These are phyloP conservation scores for Mactra quadrangularis DNA, from an alignment of 1,140 invertebrate genomes.

Conservation along the genomic window DNA sequence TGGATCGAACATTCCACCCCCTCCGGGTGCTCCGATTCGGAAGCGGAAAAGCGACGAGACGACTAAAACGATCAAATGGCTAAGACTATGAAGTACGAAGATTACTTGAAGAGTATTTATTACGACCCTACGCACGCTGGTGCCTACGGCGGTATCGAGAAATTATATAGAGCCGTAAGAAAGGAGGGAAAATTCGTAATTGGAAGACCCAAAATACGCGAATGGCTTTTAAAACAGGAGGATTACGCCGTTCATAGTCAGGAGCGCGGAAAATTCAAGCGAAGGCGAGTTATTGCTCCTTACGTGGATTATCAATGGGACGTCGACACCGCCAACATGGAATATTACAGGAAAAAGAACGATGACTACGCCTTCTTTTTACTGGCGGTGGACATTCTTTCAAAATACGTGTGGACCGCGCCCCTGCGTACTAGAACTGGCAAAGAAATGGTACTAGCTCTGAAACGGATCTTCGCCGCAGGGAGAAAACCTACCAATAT, in stretches of 20 bases:
- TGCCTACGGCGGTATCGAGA: conserved; percentile 7
- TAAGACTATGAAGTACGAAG: conserved; percentile 33
- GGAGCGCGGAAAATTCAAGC: conserved; percentile 17
- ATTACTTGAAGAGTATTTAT: conserved; percentile 31
- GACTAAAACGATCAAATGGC: conserved; percentile 23
- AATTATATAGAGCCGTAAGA: conserved; percentile 27
- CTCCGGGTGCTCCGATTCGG: conserved; percentile 11
- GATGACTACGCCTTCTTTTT: conserved; percentile 46
- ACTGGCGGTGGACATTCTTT: conserved; percentile 23
- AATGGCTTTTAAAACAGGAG: conserved; percentile 52
- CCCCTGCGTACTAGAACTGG: neutral
- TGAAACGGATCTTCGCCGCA: neutral
- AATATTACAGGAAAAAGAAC: conserved; percentile 30
- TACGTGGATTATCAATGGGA: conserved; percentile 45
- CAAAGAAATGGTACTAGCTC: conserved; percentile 19
- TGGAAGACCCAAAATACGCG: conserved; percentile 15
- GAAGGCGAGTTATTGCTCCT: conserved; percentile 1
- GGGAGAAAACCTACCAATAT: conserved; percentile 8
- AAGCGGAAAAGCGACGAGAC: neutral
- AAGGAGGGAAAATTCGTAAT: conserved; percentile 39
- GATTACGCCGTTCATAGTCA: conserved; percentile 41
- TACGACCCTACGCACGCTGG: conserved; percentile 31
- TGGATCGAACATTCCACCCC: neutral
- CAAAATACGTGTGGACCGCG: conserved; percentile 22
- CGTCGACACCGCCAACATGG: conserved; percentile 44